Conservation (phyloP, 2,113 vertebrate species). For the Donacobius atricapilla region DNA sequence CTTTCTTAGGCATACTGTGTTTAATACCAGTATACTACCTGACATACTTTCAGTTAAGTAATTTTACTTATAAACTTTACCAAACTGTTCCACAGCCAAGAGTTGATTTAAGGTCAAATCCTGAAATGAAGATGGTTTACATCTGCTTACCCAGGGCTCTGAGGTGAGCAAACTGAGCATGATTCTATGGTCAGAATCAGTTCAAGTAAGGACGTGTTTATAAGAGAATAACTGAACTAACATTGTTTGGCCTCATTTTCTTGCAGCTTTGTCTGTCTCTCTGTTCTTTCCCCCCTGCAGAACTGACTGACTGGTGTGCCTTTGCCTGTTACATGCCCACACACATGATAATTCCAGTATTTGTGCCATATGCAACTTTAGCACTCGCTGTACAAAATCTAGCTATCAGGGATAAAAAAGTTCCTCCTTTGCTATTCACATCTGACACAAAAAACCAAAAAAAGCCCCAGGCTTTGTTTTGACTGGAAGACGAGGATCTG, state of each 20-base stretch:
- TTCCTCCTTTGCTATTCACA: neutral
- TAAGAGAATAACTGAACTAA: neutral
- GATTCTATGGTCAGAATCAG: neutral
- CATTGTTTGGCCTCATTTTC: neutral
- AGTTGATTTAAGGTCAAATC: neutral
- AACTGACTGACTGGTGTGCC: neutral
- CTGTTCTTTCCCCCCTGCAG: accelerated
- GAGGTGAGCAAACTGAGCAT: neutral
- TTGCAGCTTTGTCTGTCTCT: neutral
- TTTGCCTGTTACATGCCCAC: neutral
- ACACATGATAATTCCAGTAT: neutral
- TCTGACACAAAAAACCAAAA: neutral
- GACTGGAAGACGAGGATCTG: neutral
- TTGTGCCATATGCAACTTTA: neutral
- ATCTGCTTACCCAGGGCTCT: neutral
- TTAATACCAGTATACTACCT: neutral
- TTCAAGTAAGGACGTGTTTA: neutral
- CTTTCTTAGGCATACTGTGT: neutral
- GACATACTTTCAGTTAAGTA: neutral
- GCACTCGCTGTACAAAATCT: neutral
- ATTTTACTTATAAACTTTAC: neutral
- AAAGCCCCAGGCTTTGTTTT: neutral
- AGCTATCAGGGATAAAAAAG: neutral
- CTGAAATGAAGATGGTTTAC: neutral
- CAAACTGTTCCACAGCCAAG: neutral